A percentile compares a stretch with the other conserved stretches of the same genome.
Conservation (phyloP, 1,140 invertebrate genomes). For the Drosophila burlai region DNA sequence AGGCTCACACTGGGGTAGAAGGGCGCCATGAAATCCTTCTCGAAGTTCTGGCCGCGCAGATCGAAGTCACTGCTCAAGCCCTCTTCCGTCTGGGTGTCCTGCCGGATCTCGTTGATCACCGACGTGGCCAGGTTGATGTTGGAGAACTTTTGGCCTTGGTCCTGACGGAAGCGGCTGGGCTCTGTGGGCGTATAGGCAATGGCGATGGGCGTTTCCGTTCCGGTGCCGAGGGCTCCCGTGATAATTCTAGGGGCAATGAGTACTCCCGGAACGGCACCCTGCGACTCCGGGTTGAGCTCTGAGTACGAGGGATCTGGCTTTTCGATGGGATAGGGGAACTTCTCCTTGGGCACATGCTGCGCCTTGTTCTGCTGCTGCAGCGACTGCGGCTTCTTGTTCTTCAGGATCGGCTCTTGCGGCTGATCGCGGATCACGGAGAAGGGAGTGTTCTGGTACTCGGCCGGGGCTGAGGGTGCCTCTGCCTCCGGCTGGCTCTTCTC, state of each 20-base stretch:
- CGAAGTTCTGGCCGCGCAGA: slow-evolving; percentile 77
- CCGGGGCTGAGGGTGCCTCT: slow-evolving; percentile 56
- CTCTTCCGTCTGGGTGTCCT: slow-evolving; percentile 71
- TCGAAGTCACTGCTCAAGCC: slow-evolving; percentile 71
- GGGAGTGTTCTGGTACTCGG: slow-evolving; percentile 81
- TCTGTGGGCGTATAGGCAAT: slow-evolving; percentile 87
- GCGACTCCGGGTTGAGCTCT: slow-evolving; percentile 49
- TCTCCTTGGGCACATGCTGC: slow-evolving; percentile 83
- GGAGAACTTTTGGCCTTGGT: slow-evolving; percentile 57
- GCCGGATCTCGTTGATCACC: slow-evolving; percentile 85
- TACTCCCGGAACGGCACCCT: slow-evolving; percentile 50
- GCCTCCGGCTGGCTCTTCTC: slow-evolving; percentile 39
- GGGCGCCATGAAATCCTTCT: slow-evolving; percentile 89
- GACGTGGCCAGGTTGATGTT: slow-evolving; percentile 82
- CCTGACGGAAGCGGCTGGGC: slow-evolving; percentile 52
- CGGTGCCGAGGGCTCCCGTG: slow-evolving; percentile 63
- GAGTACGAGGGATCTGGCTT: slow-evolving; percentile 84
- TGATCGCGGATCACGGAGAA: slow-evolving; percentile 85
- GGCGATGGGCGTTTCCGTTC: slow-evolving; percentile 86
- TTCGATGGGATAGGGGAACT: slow-evolving; percentile 88
- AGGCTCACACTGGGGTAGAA: slow-evolving; percentile 89
- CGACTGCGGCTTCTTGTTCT: slow-evolving; percentile 84
- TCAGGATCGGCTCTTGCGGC: slow-evolving; percentile 86
- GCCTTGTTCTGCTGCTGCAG: slow-evolving; percentile 72
- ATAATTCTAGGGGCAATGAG: slow-evolving; percentile 73